Conservation (phyloP, 2,113 vertebrate species). For the Equus przewalskii region DNA sequence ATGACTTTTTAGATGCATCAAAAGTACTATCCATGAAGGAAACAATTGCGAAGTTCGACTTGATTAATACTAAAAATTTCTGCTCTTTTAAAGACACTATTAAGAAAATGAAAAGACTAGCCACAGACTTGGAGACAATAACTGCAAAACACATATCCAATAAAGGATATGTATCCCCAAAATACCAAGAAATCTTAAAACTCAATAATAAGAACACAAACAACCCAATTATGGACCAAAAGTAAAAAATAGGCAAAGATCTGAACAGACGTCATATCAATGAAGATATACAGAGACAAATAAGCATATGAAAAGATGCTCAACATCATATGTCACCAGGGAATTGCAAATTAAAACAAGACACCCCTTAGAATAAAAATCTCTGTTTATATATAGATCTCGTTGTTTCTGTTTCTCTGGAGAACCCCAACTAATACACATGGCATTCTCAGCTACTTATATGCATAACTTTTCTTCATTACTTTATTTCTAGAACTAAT, state of each 20-base stretch:
- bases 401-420: background rate
- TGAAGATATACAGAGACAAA: background rate
- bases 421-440: background rate
- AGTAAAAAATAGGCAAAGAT: background rate
- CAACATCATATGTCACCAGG: background rate
- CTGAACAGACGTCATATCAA: background rate
- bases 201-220: background rate
- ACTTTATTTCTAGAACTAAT: constrained; percentile 5
- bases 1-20: background rate
- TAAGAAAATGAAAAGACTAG: background rate
- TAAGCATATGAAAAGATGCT: background rate
- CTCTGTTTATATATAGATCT: background rate
- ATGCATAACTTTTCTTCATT: background rate
- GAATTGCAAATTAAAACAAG: background rate
- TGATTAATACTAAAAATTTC: background rate
- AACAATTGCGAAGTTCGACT: background rate
- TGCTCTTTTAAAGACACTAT: background rate
- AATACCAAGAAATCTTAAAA: background rate
- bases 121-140: background rate
- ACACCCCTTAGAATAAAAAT: background rate
- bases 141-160: background rate
- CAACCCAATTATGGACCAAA: background rate
- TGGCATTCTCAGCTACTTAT: background rate
- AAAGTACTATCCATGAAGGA: background rate
- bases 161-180: background rate